Conservation (phyloP, 2,888 invertebrate species). For the Calameuta filiformis region DNA sequence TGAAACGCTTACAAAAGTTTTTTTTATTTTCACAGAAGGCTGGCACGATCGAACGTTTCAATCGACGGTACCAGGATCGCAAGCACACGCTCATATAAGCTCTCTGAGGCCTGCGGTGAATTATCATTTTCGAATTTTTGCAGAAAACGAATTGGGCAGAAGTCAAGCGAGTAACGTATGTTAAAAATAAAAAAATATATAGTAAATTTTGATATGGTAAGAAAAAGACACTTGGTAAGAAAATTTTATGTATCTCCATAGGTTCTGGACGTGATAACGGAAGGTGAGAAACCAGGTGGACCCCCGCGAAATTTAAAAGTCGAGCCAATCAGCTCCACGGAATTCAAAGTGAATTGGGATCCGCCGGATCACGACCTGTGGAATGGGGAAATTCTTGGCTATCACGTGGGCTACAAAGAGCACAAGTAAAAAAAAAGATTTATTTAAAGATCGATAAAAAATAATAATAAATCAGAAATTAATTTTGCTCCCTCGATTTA, state of each 20-base stretch:
- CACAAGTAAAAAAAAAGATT: conserved; percentile 47
- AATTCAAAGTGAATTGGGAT: conserved; percentile 87
- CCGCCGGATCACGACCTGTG: conserved; percentile 87
- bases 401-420: conserved; percentile 87
- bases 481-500: background rate
- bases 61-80: conserved; percentile 84
- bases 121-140: conserved; percentile 89
- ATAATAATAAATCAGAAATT: background rate
- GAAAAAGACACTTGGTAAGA: background rate
- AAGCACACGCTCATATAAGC: conserved; percentile 82
- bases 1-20: background rate
- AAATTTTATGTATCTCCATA: conserved; percentile 18
- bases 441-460: background rate
- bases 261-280: conserved; percentile 62
- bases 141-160: conserved; percentile 88
- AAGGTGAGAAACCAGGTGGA: conserved; percentile 75
- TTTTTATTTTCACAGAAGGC: conserved; percentile 70
- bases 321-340: conserved; percentile 87
- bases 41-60: conserved; percentile 87
- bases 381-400: conserved; percentile 89
- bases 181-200: conserved; percentile 17
- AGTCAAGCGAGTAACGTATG: conserved; percentile 86
- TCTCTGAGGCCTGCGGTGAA: conserved; percentile 87
- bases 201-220: background rate
- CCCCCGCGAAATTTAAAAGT: conserved; percentile 85